A percentile compares a stretch with the other conserved stretches of the same genome.
Evolutionary conservation across 1,140 invertebrate species (phyloP).

Genomic region (Pteromalus puparum): DNA sequence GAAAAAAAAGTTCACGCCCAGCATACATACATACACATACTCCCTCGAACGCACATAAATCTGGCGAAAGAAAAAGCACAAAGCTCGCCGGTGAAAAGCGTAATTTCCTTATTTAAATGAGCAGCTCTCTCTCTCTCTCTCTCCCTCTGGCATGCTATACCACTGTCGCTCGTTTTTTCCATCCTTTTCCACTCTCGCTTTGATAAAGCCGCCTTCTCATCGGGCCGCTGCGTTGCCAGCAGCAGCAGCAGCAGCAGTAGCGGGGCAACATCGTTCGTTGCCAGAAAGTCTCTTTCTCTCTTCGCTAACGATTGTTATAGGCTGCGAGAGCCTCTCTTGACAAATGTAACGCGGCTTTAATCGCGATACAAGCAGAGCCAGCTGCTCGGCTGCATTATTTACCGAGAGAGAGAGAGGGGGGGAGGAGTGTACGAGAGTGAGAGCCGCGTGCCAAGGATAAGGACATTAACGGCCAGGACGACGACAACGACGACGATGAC

Average conservation of each 20-base stretch:
- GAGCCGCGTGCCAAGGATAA: conserved; percentile 32
- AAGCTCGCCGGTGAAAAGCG: conserved; percentile 10
- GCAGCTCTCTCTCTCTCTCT: background rate
- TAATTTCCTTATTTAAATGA: conserved; percentile 52
- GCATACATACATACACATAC: background rate
- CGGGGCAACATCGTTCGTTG: conserved; percentile 58
- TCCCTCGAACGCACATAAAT: background rate
- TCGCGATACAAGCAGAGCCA: conserved; percentile 68
- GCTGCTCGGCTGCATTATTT: conserved; percentile 45
- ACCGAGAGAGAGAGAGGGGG: background rate
- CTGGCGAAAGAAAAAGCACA: background rate
- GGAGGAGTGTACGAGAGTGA: background rate
- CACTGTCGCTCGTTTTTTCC: background rate
- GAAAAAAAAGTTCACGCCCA: background rate
- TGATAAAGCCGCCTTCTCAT: conserved; percentile 16
- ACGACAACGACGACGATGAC: background rate
- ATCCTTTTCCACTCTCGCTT: background rate
- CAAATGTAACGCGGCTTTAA: conserved; percentile 73
- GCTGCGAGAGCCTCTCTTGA: conserved; percentile 66
- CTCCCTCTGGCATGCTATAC: background rate
- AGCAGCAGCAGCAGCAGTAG: conserved; percentile 67
- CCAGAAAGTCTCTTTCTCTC: conserved; percentile 71
- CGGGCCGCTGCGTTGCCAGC: conserved; percentile 61
- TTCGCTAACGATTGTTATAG: conserved; percentile 65
- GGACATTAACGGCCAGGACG: background rate